Evolutionary conservation across 2,797 vertebrate genomes (phyloP).

Genomic region (Leucoraja ocellata): DNA sequence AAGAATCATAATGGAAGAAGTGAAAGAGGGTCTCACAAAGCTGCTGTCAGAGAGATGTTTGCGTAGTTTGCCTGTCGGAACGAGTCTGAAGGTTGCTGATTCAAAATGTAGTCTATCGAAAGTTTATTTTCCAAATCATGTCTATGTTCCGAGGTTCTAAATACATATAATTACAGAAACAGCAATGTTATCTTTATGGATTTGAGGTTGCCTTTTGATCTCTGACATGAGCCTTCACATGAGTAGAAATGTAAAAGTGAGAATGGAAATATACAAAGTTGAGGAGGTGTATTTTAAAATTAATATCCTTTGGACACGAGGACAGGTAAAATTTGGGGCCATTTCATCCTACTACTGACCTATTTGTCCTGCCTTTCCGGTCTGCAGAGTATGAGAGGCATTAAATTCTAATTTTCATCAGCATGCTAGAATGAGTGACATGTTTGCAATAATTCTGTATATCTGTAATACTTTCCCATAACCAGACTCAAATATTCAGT

Average conservation of each 20-base stretch:
- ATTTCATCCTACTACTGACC: not conserved
- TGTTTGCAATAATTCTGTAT: not conserved
- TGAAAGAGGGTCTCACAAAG: no score
- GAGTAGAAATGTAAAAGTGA: not conserved
- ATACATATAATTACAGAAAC: no score
- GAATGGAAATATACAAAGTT: no score
- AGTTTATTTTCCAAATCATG: no score
- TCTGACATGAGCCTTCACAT: not conserved
- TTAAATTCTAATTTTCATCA: not conserved
- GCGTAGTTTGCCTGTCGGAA: no score
- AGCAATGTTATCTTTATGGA: not conserved
- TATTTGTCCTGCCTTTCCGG: not conserved
- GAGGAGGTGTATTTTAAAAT: not conserved
- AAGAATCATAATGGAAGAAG: no score
- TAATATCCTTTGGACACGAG: not conserved
- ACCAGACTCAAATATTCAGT: slow-evolving; percentile 36
- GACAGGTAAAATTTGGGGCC: not conserved
- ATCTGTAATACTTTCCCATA: slow-evolving; percentile 1
- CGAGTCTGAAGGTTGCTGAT: no score
- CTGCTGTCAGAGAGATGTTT: no score
- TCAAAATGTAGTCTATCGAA: no score
- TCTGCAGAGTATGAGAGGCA: not conserved
- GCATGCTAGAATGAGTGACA: not conserved
- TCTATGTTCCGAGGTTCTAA: no score
- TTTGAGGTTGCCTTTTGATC: not conserved